Evolutionary conservation across 1,140 invertebrate species (phyloP), one percentile per base, ranked within the genome.

Genomic region (Notospermus geniculatus): DNA sequence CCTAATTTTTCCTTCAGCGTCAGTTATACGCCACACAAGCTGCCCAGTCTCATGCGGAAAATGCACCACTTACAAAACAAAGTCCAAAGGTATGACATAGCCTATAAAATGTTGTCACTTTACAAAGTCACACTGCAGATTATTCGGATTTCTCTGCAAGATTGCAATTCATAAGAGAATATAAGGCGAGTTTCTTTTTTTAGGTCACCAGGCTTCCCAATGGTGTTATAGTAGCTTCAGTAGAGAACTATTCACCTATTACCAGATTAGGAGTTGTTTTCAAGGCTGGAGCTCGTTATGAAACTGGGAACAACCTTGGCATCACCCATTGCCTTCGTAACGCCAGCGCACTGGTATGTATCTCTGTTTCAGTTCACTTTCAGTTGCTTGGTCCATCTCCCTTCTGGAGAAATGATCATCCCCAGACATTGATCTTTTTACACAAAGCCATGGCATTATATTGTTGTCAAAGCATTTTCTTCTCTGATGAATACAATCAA

Each of bases 251-350:
- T 52, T 86, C 87, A 57, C 89, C 91, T 13, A 74, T 93, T 17
- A 82, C 90, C 30, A 85, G 90, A 71, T 84, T 95, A n/a, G 89
- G 90, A 17, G 82, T 94, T 64, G 84, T 90, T 59, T 87, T 91
- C 68, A 95, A 92, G 72, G 92, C 91, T 82, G 93, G 94, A 54
- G 87, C 92, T 11, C 87, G 94, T 22, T 89, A 90, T 83, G 95
- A 97, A 82, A 84, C 85, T 2, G 83, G 85, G 46, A 86, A 88
- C 9, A 90, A 89, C 54, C 80, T 87, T 64, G 93, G 93, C 39
- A 81, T 88, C 4, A 80, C 87, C 11, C 93, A 97, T 82, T 73
- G 88, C 32, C 74, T 97, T 7, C 85, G 93, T 60, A 84, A 88
- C 59, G 85, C 86, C 61, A 87, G 90, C 63, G 88, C 90, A 39